Conservation (phyloP, 2,888 invertebrate species). For the Pterostichus madidus region DNA sequence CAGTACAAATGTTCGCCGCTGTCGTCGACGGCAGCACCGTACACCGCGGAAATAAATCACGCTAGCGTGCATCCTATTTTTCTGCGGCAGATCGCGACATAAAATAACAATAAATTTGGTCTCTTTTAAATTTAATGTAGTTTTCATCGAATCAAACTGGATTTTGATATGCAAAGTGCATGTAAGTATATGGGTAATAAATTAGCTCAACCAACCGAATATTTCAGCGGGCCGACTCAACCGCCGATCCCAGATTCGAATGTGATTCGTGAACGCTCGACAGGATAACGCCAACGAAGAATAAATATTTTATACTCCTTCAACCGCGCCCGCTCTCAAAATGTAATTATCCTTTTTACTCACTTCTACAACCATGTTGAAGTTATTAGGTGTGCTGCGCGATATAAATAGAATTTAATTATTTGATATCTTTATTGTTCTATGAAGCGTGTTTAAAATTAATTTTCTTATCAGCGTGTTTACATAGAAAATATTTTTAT, state of each 20-base stretch:
- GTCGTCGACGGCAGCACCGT: slow-evolving; percentile 58
- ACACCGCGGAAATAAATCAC: slow-evolving; percentile 61
- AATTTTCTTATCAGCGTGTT: slow-evolving; percentile 45
- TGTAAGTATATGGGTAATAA: slow-evolving; percentile 67
- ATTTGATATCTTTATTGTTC: slow-evolving; percentile 44
- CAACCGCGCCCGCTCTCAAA: slow-evolving; percentile 21
- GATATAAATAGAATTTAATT: slow-evolving; percentile 27
- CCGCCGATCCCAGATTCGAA: slow-evolving; percentile 5
- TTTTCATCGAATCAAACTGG: slow-evolving; percentile 67
- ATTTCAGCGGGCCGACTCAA: slow-evolving; percentile 33
- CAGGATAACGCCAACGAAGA: slow-evolving; percentile 8
- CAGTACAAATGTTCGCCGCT: slow-evolving; percentile 57
- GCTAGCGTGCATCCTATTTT: slow-evolving; percentile 66
- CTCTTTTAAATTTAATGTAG: slow-evolving; percentile 66
- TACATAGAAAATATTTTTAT: slow-evolving; percentile 50
- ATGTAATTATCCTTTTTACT: slow-evolving; percentile 29
- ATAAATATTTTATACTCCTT: slow-evolving; percentile 38
- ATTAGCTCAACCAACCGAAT: slow-evolving; percentile 63
- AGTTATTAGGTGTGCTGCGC: neutral
- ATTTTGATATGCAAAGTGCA: slow-evolving; percentile 67
- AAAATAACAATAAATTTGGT: slow-evolving; percentile 67
- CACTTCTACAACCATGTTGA: neutral
- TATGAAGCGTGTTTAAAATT: slow-evolving; percentile 47
- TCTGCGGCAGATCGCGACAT: slow-evolving; percentile 62
- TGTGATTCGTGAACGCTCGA: slow-evolving; percentile 33